Evolutionary conservation across 1,140 invertebrate genomes (phyloP).

Genomic region (Drosophila rufa): DNA sequence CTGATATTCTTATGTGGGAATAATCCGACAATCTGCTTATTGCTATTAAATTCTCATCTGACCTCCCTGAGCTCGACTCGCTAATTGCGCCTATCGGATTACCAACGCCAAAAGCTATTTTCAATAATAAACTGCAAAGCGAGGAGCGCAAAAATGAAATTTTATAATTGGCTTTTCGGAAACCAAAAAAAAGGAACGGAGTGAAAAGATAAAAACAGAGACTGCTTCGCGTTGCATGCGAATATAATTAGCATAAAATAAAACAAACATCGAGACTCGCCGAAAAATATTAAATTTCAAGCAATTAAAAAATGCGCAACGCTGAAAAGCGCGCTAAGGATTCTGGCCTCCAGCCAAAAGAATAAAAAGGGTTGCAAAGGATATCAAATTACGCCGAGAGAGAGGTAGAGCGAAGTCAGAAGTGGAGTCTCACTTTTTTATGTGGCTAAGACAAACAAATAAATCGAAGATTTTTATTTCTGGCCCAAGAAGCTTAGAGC

Average conservation of each 20-base stretch:
- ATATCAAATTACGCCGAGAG: slow-evolving; percentile 62
- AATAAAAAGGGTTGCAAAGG: slow-evolving; percentile 54
- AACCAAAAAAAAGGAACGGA: slow-evolving; percentile 29
- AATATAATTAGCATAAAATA: slow-evolving; percentile 79
- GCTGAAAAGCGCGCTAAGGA: slow-evolving; percentile 61
- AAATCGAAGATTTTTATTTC: slow-evolving; percentile 68
- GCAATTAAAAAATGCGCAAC: slow-evolving; percentile 75
- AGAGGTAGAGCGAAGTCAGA: slow-evolving; percentile 6
- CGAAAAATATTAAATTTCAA: slow-evolving; percentile 79
- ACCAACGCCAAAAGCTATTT: slow-evolving; percentile 73
- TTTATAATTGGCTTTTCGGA: slow-evolving; percentile 78
- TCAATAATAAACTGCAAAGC: slow-evolving; percentile 60
- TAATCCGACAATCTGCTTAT: slow-evolving; percentile 66
- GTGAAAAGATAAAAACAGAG: slow-evolving; percentile 35
- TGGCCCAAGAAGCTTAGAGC: slow-evolving; percentile 57
- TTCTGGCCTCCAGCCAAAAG: slow-evolving; percentile 28
- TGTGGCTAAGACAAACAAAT: slow-evolving; percentile 71
- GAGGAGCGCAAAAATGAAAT: slow-evolving; percentile 73
- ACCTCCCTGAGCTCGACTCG: slow-evolving; percentile 29
- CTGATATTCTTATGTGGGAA: slow-evolving; percentile 9
- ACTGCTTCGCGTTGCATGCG: slow-evolving; percentile 59
- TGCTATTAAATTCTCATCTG: slow-evolving; percentile 47
- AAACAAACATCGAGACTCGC: slow-evolving; percentile 47
- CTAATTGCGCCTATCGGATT: slow-evolving; percentile 77
- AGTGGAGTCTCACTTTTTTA: slow-evolving; percentile 47